A percentile compares a stretch with the other conserved stretches of the same genome.
Conservation (phyloP, 2,797 vertebrate genomes). For the Numenius phaeopus region DNA sequence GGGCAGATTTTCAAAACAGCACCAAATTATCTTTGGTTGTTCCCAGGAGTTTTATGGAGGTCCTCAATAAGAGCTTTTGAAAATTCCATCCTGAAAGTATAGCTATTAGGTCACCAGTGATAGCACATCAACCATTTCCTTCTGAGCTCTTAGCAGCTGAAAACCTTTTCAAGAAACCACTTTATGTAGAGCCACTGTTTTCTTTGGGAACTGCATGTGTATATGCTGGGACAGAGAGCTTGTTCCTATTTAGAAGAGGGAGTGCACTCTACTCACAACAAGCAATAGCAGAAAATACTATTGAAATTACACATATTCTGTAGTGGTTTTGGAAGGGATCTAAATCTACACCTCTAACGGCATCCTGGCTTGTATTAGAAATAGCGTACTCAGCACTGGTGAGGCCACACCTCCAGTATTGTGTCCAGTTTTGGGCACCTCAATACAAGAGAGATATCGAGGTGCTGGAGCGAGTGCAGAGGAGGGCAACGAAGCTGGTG, state of each 20-base stretch:
- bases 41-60: background rate
- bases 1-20: background rate
- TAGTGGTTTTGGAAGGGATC: background rate
- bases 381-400: no score
- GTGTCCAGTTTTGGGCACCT: no score
- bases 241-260: slow-evolving; percentile 25
- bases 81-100: background rate
- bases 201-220: background rate
- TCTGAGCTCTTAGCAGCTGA: background rate
- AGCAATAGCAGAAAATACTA: background rate
- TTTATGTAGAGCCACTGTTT: background rate
- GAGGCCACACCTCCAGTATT: no score
- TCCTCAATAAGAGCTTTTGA: background rate
- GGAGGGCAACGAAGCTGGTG: no score
- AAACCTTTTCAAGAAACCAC: slow-evolving; percentile 21
- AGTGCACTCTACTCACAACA: background rate
- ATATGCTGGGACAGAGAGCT: background rate
- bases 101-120: background rate
- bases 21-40: background rate
- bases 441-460: no score
- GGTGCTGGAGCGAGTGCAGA: no score
- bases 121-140: background rate
- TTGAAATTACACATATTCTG: slow-evolving; percentile 9
- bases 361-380: no score
- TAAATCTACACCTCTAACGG: background rate